Conservation (phyloP, 2,113 vertebrate genomes). For the Porphyrio hochstetteri region DNA sequence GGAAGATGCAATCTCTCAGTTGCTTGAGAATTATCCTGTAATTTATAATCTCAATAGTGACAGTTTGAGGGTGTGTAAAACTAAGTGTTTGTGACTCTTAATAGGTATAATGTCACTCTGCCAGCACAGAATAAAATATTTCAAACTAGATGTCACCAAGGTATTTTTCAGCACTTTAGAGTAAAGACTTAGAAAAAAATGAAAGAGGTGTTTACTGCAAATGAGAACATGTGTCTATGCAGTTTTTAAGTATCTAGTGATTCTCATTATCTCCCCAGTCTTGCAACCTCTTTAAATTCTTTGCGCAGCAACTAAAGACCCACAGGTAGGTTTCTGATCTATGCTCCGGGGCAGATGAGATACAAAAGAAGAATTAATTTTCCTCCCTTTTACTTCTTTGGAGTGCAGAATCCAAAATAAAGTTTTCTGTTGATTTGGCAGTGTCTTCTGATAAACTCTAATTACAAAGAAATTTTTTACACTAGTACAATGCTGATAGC, state of each 20-base stretch:
- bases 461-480: neutral
- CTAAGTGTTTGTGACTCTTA: neutral
- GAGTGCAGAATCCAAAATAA: neutral
- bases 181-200: neutral
- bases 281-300: neutral
- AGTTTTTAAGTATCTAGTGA: neutral
- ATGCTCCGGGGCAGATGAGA: neutral
- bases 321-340: neutral
- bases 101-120: neutral
- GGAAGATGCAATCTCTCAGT: neutral
- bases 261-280: neutral
- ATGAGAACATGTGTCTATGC: fast-evolving
- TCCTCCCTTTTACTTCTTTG: neutral
- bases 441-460: neutral
- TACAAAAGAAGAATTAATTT: neutral
- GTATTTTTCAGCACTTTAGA: neutral
- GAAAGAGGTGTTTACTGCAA: neutral
- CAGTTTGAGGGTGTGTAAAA: neutral
- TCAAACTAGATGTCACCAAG: neutral
- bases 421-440: neutral
- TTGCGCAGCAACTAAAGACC: neutral
- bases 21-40: neutral
- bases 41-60: neutral
- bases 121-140: neutral
- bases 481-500: neutral